A percentile compares a stretch with the other conserved stretches of the same genome.
Conservation (phyloP, 2,888 invertebrate genomes). For the Perizoma affinitatum region DNA sequence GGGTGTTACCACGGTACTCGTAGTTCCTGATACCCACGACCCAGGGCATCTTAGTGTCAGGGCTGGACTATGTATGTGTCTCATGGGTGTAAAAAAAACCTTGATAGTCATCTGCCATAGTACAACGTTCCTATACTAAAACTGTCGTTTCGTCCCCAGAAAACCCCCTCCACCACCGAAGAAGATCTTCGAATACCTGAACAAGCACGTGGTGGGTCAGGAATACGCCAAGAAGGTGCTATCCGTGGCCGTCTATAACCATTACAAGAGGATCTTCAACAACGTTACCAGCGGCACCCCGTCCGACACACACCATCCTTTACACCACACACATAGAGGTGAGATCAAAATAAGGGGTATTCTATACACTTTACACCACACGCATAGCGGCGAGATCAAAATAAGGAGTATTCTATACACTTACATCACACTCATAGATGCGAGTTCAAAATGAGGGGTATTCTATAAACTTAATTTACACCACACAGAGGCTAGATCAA, state of each 20-base stretch:
- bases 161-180: conserved; percentile 98
- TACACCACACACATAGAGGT: conserved; percentile 88
- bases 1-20: too few species aligned
- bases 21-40: too few species aligned
- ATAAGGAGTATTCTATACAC: too few species aligned
- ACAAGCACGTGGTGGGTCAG: conserved; percentile 98
- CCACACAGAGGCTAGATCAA: too few species aligned
- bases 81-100: not conserved
- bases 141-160: conserved; percentile 60
- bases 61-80: too few species aligned
- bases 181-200: conserved; percentile 98
- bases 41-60: too few species aligned
- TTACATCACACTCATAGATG: too few species aligned
- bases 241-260: conserved; percentile 99
- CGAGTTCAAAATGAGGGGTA: too few species aligned
- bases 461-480: too few species aligned
- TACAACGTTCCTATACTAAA: not conserved
- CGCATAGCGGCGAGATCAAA: too few species aligned
- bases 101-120: too few species aligned
- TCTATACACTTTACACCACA: too few species aligned
- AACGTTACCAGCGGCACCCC: conserved; percentile 86
- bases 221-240: conserved; percentile 98
- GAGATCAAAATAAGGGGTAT: not conserved
- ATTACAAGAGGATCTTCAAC: conserved; percentile 98
- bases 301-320: conserved; percentile 85